phyloP scores from a whole-genome alignment of 2,888 invertebrate species.

The Lordiphosa fenestrarum region DNA sequence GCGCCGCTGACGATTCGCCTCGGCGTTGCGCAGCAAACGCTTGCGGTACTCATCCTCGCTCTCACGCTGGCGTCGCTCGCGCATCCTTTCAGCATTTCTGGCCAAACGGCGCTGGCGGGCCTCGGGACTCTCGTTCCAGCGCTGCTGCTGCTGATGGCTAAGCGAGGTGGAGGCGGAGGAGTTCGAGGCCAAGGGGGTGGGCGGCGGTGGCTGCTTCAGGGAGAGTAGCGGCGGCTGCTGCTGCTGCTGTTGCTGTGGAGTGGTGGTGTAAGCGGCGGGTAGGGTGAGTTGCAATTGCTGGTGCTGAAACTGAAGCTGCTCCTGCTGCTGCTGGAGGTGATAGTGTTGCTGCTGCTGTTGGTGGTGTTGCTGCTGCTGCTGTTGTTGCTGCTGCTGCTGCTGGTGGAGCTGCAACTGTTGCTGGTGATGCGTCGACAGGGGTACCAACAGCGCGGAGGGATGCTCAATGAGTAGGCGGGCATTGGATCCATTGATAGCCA shows the following conservation, averaged over 20 bases:
- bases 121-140: slow-evolving; percentile 81
- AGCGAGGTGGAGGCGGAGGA: slow-evolving; percentile 37
- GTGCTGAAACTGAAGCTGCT: slow-evolving; percentile 70
- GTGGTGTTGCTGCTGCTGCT: slow-evolving; percentile 65
- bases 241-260: slow-evolving; percentile 64
- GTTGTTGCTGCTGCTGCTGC: slow-evolving; percentile 63
- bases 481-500: slow-evolving; percentile 79
- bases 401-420: slow-evolving; percentile 56
- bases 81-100: slow-evolving; percentile 80
- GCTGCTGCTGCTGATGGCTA: slow-evolving; percentile 61
- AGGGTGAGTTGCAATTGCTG: slow-evolving; percentile 69
- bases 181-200: slow-evolving; percentile 56
- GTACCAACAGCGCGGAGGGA: slow-evolving; percentile 77
- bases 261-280: slow-evolving; percentile 54
- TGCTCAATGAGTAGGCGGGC: slow-evolving; percentile 79
- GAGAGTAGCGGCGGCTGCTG: slow-evolving; percentile 11
- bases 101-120: slow-evolving; percentile 79
- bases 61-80: slow-evolving; percentile 79
- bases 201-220: slow-evolving; percentile 31
- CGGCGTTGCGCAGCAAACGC: slow-evolving; percentile 79
- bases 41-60: slow-evolving; percentile 79
- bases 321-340: slow-evolving; percentile 64
- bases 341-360: slow-evolving; percentile 61
- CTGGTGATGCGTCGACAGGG: slow-evolving; percentile 69
- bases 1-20: slow-evolving; percentile 79